Conservation (phyloP, 2,888 invertebrate genomes). For the Megastigmus dorsalis region DNA sequence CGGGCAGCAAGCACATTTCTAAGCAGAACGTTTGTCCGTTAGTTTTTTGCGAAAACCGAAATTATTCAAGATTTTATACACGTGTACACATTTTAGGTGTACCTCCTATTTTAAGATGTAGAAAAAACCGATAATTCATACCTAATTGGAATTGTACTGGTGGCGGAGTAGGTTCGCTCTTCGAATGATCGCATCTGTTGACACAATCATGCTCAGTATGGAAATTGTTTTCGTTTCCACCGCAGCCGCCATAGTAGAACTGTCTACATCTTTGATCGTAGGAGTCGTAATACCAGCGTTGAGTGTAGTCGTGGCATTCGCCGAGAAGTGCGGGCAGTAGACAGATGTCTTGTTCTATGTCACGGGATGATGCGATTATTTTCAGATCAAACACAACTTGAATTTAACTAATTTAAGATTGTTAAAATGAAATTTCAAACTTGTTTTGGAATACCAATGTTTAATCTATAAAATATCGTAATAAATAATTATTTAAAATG, state of each 20-base stretch:
- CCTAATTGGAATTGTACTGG: constrained; percentile 68
- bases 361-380: too few relatives aligned
- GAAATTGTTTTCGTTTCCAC: constrained; percentile 94
- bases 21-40: too few relatives aligned
- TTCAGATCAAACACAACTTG: too few relatives aligned
- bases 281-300: constrained; percentile 90
- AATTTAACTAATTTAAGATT: too few relatives aligned
- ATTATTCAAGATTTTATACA: constrained; percentile 2
- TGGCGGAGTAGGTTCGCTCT: constrained; percentile 73
- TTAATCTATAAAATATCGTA: too few relatives aligned
- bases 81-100: background rate
- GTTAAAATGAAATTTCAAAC: too few relatives aligned
- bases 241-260: constrained; percentile 94
- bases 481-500: too few relatives aligned
- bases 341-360: constrained; percentile 81
- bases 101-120: too few relatives aligned
- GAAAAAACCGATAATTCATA: too few relatives aligned
- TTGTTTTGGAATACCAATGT: too few relatives aligned
- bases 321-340: constrained; percentile 85
- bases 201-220: constrained; percentile 80
- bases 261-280: constrained; percentile 83
- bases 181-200: constrained; percentile 78
- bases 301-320: constrained; percentile 84
- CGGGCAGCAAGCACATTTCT: constrained; percentile 79
- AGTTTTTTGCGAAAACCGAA: too few relatives aligned